Evolutionary conservation across 2,113 vertebrate genomes (phyloP).

Genomic region (Balaeniceps rex): DNA sequence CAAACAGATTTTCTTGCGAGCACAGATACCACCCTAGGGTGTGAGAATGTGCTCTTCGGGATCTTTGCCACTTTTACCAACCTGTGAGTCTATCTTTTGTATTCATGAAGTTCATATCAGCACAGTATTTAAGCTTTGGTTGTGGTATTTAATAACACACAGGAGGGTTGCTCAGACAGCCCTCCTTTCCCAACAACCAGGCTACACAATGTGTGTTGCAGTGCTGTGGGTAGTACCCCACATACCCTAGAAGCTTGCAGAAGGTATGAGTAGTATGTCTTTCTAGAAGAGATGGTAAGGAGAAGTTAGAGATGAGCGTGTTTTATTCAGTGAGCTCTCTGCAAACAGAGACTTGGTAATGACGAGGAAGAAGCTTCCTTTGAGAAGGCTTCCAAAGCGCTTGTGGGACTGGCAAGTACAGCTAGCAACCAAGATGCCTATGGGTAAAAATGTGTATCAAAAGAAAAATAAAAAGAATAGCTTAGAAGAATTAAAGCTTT

Average conservation of each 20-base stretch:
- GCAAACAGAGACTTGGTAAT: neutral
- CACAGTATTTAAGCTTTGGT: neutral
- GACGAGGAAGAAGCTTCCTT: neutral
- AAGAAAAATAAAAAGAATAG: constrained; percentile 2
- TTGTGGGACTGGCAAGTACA: constrained; percentile 7
- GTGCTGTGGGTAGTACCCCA: neutral
- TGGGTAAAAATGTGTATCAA: constrained; percentile 40
- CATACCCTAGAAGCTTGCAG: neutral
- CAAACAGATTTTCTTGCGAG: neutral
- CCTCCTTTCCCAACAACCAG: neutral
- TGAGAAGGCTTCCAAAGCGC: neutral
- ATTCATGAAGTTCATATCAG: neutral
- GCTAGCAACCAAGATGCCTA: neutral
- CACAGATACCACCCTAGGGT: neutral
- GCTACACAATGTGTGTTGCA: neutral
- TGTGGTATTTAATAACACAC: neutral
- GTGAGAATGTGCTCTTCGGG: neutral
- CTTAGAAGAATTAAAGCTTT: constrained; percentile 26
- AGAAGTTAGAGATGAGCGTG: neutral
- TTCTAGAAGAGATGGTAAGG: neutral
- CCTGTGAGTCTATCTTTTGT: neutral
- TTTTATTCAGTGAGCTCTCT: neutral
- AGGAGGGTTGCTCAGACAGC: neutral
- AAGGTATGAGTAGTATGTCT: neutral
- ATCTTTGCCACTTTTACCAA: neutral